A percentile compares a stretch with the other conserved stretches of the same genome.
phyloP scores from a whole-genome alignment of 2,888 invertebrate genomes.

The Stenotaenia linearis region DNA sequence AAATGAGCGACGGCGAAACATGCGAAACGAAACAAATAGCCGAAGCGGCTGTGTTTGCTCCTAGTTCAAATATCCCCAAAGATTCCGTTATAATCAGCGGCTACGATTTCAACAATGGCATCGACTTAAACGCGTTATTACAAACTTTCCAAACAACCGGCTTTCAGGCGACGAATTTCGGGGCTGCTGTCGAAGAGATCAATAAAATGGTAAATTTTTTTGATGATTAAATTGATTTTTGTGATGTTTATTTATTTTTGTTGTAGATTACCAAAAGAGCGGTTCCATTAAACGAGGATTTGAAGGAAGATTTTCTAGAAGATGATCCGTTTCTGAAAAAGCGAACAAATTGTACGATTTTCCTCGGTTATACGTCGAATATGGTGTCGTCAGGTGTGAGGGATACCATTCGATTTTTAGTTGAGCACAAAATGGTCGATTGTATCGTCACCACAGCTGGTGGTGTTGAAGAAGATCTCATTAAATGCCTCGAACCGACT shows the following conservation, averaged over 20 bases:
- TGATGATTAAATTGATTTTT: background rate
- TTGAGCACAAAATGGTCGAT: slow-evolving; percentile 79
- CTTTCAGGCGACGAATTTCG: slow-evolving; percentile 97
- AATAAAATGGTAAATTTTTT: slow-evolving; percentile 68
- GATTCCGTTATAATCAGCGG: slow-evolving; percentile 68
- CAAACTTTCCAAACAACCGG: slow-evolving; percentile 74
- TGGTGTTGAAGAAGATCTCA: slow-evolving; percentile 96
- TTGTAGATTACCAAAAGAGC: slow-evolving; percentile 62
- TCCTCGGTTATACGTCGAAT: slow-evolving; percentile 95
- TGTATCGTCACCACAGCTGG: slow-evolving; percentile 97
- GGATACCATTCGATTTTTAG: slow-evolving; percentile 82
- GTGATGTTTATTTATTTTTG: slow-evolving; percentile 36
- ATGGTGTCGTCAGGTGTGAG: slow-evolving; percentile 91
- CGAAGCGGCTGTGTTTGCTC: slow-evolving; percentile 57
- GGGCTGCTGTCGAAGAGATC: slow-evolving; percentile 81
- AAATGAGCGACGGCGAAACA: background rate
- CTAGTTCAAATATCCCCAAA: slow-evolving; percentile 61
- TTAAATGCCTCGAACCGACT: slow-evolving; percentile 94
- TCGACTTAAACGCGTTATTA: slow-evolving; percentile 78
- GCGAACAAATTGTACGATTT: slow-evolving; percentile 81
- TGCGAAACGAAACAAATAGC: background rate
- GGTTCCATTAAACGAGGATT: slow-evolving; percentile 61
- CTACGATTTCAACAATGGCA: slow-evolving; percentile 87
- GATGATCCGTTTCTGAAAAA: slow-evolving; percentile 73
- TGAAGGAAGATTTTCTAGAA: slow-evolving; percentile 59